phyloP scores from a whole-genome alignment of 2,797 vertebrate genomes.

The Tympanoctomys barrerae region DNA sequence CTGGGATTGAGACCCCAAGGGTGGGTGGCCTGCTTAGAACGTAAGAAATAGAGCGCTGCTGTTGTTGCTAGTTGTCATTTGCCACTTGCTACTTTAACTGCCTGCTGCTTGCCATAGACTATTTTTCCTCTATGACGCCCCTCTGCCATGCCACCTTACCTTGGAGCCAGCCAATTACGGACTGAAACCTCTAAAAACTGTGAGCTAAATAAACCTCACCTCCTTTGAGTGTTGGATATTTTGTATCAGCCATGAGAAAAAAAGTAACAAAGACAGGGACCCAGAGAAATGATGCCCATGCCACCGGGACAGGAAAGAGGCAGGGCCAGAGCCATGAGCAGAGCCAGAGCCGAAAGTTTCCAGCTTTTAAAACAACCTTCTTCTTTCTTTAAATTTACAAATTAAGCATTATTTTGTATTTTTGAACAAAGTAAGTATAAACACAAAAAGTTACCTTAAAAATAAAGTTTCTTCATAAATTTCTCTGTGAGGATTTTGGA shows the following conservation, averaged over 20 bases:
- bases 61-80: too few relatives aligned
- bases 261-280: background rate
- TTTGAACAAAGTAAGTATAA: background rate
- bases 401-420: background rate
- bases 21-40: background rate
- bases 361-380: background rate
- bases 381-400: background rate
- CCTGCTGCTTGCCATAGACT: background rate
- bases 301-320: fast-evolving
- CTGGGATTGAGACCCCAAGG: background rate
- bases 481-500: background rate
- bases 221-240: background rate
- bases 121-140: background rate
- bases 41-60: background rate
- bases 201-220: background rate
- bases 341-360: background rate
- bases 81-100: background rate
- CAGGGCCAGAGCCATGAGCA: fast-evolving
- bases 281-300: background rate
- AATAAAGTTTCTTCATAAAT: slow-evolving; percentile 33
- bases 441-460: slow-evolving; percentile 6
- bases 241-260: background rate
- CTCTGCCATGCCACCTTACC: background rate
- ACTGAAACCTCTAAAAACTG: background rate
- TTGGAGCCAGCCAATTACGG: background rate